Evolutionary conservation across 2,888 invertebrate species (phyloP).

Genomic region (Desoria tigrina): DNA sequence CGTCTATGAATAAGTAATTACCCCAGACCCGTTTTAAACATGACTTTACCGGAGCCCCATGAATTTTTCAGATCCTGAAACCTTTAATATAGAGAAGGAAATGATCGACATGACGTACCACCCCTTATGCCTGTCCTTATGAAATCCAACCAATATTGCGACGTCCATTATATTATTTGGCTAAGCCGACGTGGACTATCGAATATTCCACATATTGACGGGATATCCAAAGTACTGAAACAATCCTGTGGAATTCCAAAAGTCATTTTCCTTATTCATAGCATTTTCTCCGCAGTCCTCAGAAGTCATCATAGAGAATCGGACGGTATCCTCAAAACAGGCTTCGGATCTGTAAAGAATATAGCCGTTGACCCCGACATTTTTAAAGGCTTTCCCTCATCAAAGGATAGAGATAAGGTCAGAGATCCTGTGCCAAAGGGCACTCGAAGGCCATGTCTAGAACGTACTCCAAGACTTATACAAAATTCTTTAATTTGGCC

Average conservation of each 20-base stretch:
- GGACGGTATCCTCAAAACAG: too few species aligned
- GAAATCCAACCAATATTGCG: neutral
- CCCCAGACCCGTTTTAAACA: constrained; percentile 2
- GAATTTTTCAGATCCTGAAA: constrained; percentile 7
- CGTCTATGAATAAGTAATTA: constrained; percentile 12
- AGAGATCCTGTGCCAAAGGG: neutral
- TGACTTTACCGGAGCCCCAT: constrained; percentile 2
- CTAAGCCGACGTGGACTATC: constrained; percentile 12
- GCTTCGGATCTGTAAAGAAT: too few species aligned
- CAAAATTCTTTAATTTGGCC: constrained; percentile 48
- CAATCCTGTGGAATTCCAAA: too few species aligned
- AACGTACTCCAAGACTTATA: constrained; percentile 46
- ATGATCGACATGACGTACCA: neutral
- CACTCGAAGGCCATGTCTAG: constrained; percentile 23
- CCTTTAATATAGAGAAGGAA: neutral
- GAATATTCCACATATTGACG: too few species aligned
- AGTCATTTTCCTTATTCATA: too few species aligned
- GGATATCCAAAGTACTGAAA: too few species aligned
- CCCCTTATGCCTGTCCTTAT: neutral
- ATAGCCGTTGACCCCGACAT: too few species aligned
- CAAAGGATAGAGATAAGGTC: too few species aligned
- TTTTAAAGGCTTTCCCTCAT: too few species aligned
- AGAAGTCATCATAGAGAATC: too few species aligned
- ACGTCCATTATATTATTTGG: neutral
- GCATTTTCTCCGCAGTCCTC: too few species aligned